These are phyloP conservation scores for Zaprionus ornatus DNA, from an alignment of 1,140 invertebrate species.

Conservation along the genomic window DNA sequence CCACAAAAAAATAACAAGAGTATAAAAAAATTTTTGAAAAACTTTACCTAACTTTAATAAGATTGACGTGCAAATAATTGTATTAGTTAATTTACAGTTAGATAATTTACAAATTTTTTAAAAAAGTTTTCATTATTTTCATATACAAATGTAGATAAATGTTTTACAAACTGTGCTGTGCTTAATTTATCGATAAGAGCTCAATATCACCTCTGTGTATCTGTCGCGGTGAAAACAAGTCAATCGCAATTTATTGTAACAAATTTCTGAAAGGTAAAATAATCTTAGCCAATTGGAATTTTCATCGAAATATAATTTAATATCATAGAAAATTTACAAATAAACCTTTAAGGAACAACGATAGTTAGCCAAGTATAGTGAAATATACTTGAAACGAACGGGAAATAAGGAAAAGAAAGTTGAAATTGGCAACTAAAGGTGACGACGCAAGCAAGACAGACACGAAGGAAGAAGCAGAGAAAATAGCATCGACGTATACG, in stretches of 20 bases:
- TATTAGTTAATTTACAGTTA: neutral
- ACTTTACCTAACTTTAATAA: neutral
- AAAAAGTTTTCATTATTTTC: neutral
- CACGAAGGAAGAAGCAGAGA: slow-evolving; percentile 55
- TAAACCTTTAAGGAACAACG: neutral
- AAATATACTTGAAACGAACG: slow-evolving; percentile 9
- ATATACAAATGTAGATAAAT: neutral
- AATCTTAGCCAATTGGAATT: slow-evolving; percentile 8
- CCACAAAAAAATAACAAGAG: neutral
- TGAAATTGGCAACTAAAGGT: slow-evolving; percentile 58
- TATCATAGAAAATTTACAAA: neutral
- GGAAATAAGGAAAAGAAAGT: slow-evolving; percentile 49
- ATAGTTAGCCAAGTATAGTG: slow-evolving; percentile 8
- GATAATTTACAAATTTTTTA: neutral
- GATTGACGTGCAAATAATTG: neutral
- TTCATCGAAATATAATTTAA: slow-evolving; percentile 1
- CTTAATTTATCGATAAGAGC: slow-evolving; percentile 23
- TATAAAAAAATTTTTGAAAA: neutral
- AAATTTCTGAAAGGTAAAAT: slow-evolving; percentile 38
- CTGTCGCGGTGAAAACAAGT: slow-evolving; percentile 47
- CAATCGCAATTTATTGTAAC: slow-evolving; percentile 46
- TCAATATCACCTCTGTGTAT: slow-evolving; percentile 21
- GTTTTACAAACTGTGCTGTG: neutral
- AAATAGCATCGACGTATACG: slow-evolving; percentile 71
- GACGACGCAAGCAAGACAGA: slow-evolving; percentile 70